A percentile compares a stretch with the other conserved stretches of the same genome.
phyloP scores from a whole-genome alignment of 2,113 vertebrate species.

The Pollachius pollachius region DNA sequence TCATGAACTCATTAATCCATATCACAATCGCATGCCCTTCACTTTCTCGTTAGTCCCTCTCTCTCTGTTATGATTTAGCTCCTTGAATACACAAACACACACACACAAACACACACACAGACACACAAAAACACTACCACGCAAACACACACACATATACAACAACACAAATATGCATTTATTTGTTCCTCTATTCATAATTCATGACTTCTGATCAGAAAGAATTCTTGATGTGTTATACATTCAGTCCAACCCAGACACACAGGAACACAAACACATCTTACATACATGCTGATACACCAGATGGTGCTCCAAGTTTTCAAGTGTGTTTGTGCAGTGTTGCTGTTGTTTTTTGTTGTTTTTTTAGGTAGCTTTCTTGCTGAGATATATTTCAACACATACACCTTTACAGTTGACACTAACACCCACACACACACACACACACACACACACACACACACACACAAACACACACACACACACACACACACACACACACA shows the following conservation, averaged over 20 bases:
- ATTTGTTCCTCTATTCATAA: conserved; percentile 61
- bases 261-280: conserved; percentile 51
- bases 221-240: conserved; percentile 66
- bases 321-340: not conserved
- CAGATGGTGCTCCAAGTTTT: conserved; percentile 31
- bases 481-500: not conserved
- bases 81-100: no score
- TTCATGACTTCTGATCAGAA: conserved; percentile 68
- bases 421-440: not conserved
- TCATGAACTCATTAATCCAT: no score
- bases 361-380: not conserved
- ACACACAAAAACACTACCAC: not conserved
- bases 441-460: not conserved
- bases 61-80: no score
- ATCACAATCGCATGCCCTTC: no score
- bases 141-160: not conserved
- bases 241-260: conserved; percentile 42
- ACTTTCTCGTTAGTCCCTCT: no score
- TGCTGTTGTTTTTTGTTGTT: not conserved
- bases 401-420: not conserved
- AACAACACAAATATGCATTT: conserved; percentile 20
- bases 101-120: conserved; percentile 3
- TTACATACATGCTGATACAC: conserved; percentile 47
- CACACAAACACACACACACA: not conserved
- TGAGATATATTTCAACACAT: not conserved